Conservation (phyloP, 1,140 invertebrate genomes). For the Drosophila kohkoa region DNA sequence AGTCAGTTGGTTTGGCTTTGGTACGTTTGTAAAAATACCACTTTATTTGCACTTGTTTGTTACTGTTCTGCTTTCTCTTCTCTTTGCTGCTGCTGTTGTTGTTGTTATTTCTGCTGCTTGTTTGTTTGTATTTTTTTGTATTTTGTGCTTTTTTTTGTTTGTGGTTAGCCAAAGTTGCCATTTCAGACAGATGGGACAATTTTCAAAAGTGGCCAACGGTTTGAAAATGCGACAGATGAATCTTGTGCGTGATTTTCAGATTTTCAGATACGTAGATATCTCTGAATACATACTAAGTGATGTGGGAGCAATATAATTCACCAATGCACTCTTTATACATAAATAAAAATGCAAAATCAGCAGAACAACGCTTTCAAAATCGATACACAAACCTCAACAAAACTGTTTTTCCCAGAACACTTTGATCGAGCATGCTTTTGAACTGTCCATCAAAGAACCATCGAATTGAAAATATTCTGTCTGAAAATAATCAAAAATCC, state of each 20-base stretch:
- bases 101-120: not conserved
- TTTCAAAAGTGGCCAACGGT: constrained; percentile 17
- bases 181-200: constrained; percentile 23
- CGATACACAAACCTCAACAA: no score
- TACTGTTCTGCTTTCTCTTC: not conserved
- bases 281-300: no score
- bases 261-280: not conserved
- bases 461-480: not conserved
- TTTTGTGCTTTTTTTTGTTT: constrained; percentile 3
- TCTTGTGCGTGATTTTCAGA: not conserved
- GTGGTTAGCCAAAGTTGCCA: constrained; percentile 36
- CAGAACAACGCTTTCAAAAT: not conserved
- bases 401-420: no score
- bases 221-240: constrained; percentile 12
- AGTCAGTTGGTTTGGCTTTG: constrained; percentile 49
- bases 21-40: constrained; percentile 49
- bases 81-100: constrained; percentile 5
- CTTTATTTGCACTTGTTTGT: constrained; percentile 58
- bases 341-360: no score
- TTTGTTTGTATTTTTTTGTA: constrained; percentile 9
- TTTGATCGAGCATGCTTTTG: not conserved
- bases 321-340: no score
- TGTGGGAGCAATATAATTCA: no score
- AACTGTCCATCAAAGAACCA: not conserved
- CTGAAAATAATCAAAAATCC: not conserved